Evolutionary conservation across 53 echinoderm and acorn worm species (phyloP).

Genomic region (Hippasteria phrygiana): DNA sequence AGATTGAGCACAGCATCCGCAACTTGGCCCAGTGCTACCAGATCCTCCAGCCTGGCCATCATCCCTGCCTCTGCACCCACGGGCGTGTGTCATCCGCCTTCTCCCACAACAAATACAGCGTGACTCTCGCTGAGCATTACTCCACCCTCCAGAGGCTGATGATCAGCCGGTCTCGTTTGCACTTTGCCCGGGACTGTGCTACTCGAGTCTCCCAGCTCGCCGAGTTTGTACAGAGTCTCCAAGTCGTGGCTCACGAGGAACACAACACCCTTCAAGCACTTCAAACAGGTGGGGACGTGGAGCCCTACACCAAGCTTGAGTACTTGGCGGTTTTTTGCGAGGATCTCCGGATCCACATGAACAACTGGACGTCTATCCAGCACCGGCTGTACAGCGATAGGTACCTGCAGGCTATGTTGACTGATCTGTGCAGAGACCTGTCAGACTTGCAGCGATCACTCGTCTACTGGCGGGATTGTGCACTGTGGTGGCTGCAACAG

Average conservation of each 20-base stretch:
- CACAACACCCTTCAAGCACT: slow-evolving; percentile 80
- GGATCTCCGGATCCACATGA: slow-evolving; percentile 85
- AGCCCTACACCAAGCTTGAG: slow-evolving; percentile 88
- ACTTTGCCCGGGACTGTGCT: slow-evolving; percentile 85
- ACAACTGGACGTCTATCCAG: slow-evolving; percentile 87
- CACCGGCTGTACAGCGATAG: slow-evolving; percentile 90
- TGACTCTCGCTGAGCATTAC: slow-evolving; percentile 80
- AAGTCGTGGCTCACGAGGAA: slow-evolving; percentile 83
- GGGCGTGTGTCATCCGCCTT: slow-evolving; percentile 83
- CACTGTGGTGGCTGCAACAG: slow-evolving; percentile 88
- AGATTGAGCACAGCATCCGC: slow-evolving; percentile 85
- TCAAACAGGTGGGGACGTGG: slow-evolving; percentile 66
- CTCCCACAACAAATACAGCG: slow-evolving; percentile 97
- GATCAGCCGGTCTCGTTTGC: slow-evolving; percentile 77
- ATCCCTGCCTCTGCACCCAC: slow-evolving; percentile 79
- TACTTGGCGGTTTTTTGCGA: slow-evolving; percentile 90
- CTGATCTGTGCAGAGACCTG: slow-evolving; percentile 74
- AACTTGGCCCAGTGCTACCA: slow-evolving; percentile 87
- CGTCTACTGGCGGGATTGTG: slow-evolving; percentile 82
- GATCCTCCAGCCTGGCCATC: slow-evolving; percentile 76
- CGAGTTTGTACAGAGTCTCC: slow-evolving; percentile 79
- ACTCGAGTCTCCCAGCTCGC: slow-evolving; percentile 80
- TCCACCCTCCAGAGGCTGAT: slow-evolving; percentile 72
- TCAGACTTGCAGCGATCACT: slow-evolving; percentile 77
- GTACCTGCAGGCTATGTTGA: slow-evolving; percentile 81